These are phyloP conservation scores for Rallus crepitans DNA, from an alignment of 2,797 vertebrate species.

Conservation along the genomic window DNA sequence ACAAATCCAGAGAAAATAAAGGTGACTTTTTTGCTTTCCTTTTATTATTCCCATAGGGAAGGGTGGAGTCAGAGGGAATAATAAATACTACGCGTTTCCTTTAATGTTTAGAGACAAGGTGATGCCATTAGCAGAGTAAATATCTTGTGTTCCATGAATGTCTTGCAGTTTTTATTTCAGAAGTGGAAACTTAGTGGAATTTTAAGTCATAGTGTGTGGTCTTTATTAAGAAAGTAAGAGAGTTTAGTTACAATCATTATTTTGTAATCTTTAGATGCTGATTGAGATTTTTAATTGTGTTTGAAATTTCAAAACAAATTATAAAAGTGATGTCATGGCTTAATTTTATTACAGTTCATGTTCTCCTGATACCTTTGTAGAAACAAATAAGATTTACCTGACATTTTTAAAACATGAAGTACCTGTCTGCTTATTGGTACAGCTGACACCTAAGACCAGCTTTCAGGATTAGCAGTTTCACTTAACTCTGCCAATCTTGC, in stretches of 20 bases:
- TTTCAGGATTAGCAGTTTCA: not conserved
- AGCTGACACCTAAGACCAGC: not conserved
- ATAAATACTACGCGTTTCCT: conserved; percentile 18
- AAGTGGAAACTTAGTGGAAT: not conserved
- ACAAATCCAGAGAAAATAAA: not conserved
- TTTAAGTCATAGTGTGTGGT: not conserved
- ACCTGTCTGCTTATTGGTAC: not conserved
- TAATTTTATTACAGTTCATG: not conserved
- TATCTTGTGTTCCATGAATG: not conserved
- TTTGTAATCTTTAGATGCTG: not conserved
- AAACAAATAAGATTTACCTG: not conserved
- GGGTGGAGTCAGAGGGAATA: conserved; percentile 33
- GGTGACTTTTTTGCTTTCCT: not conserved
- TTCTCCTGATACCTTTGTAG: not conserved
- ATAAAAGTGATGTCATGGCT: not conserved
- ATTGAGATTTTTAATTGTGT: not conserved
- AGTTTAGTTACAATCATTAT: not conserved
- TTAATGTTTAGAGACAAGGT: not conserved
- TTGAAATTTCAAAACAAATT: not conserved
- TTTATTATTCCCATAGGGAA: not conserved
- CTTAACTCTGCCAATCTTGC: not conserved
- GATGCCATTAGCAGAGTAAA: not conserved
- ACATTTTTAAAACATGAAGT: not conserved
- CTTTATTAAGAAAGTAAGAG: not conserved
- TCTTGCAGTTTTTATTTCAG: not conserved